Percentiles rank a stretch among this genome's conserved stretches.
These are phyloP conservation scores for Eupithecia centaureata DNA, from an alignment of 2,888 invertebrate genomes.

Conservation along the genomic window DNA sequence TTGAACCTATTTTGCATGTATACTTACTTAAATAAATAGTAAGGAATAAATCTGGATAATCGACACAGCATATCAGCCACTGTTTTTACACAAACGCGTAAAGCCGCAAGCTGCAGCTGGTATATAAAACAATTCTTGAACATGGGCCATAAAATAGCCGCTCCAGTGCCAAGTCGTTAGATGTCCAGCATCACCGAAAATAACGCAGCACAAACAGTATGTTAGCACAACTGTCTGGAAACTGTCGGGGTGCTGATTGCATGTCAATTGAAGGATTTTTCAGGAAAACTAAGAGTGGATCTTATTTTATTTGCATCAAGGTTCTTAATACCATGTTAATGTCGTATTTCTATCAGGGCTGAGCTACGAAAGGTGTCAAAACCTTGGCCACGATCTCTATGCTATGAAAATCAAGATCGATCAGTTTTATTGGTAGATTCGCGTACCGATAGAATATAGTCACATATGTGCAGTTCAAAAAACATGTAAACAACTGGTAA, in stretches of 20 bases:
- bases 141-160: conserved; percentile 71
- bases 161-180: conserved; percentile 81
- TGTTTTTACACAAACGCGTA: no score
- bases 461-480: background rate
- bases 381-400: background rate
- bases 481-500: background rate
- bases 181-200: conserved; percentile 78
- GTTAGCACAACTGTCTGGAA: conserved; percentile 61
- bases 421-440: background rate
- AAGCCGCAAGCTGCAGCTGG: background rate
- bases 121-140: conserved; percentile 61
- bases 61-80: no score
- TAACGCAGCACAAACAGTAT: conserved; percentile 69
- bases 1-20: no score
- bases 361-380: background rate
- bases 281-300: background rate
- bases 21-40: no score
- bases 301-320: background rate
- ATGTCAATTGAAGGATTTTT: conserved; percentile 10
- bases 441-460: background rate
- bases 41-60: no score
- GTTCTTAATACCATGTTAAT: background rate
- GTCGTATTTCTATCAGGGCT: background rate
- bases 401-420: background rate
- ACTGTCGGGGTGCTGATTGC: conserved; percentile 41